Evolutionary conservation across 2,888 invertebrate species (phyloP), one percentile per base, ranked within the genome.

Genomic region (Ochropleura plecta): DNA sequence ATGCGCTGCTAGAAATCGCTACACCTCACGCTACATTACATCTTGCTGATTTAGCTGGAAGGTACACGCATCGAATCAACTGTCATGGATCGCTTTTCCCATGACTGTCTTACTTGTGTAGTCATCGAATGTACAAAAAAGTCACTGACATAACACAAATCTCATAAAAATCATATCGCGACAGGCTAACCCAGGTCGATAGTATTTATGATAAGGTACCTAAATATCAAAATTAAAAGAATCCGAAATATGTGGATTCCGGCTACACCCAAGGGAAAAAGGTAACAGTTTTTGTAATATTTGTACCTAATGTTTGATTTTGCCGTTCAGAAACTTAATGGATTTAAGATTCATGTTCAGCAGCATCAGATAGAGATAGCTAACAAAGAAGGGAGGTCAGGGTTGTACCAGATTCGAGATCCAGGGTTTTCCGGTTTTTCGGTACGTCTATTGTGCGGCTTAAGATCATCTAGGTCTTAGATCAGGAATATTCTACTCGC

Each of bases 1-100:
- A 98, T 92, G 98, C 98, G 1, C 96, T 98, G 67, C 97, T 98
- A 74, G 98, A 98, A 79, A 94, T 98, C 68, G 94, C 97, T 89
- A 97, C 97, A 88, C 92, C 97, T 83, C 93, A 96, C 78, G 97
- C 97, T 66, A 97, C 97, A 48, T 93, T 97, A 85, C 97, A 97
- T 78, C 94, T 97, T 49, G 95, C 96, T 83, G 96, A 96, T 88
- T 92, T 96, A 73, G 95, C 96, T 86, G 96, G 96, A 87, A 96
- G 96, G 95, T 95, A 89, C 69, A 46, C 49, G 70, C 30, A 62
- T 14, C 30, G 3, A 66, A 46, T 40, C 5, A 30, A 42, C 8
- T 14, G 30, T 16, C 5, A 12, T 46, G 40, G 5, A 4, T 5
- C n/a, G n/a, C 0, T 2, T 9, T 51, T 12, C 18, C 12, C 6